A percentile compares a stretch with the other conserved stretches of the same genome.
These are phyloP conservation scores for Carettochelys insculpta DNA, from an alignment of 2,113 vertebrate genomes.

Conservation along the genomic window DNA sequence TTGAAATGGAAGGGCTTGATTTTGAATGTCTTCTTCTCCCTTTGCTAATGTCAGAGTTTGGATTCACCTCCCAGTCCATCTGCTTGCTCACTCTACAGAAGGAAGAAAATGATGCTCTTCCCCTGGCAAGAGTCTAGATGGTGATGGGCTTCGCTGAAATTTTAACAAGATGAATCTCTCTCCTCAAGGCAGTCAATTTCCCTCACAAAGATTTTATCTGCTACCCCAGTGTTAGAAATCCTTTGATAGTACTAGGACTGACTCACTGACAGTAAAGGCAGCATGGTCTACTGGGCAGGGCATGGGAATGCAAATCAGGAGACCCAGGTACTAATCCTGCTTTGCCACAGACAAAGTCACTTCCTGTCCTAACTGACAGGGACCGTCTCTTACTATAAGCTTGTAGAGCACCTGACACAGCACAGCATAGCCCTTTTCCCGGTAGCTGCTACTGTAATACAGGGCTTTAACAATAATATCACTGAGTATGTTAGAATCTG, in stretches of 20 bases:
- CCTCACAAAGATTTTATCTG: too few relatives aligned
- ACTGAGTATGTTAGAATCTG: slow-evolving; percentile 26
- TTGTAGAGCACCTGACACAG: too few relatives aligned
- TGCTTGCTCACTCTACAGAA: background rate
- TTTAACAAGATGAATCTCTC: background rate
- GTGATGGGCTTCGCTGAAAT: background rate
- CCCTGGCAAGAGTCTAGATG: too few relatives aligned
- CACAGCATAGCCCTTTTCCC: background rate
- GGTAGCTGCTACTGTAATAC: background rate
- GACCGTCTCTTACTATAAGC: background rate
- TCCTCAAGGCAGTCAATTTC: background rate
- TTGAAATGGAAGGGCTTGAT: background rate
- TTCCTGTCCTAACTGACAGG: background rate
- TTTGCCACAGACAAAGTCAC: background rate
- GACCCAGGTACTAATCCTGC: background rate
- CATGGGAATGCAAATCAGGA: background rate
- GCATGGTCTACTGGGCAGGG: background rate
- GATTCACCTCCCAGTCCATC: background rate
- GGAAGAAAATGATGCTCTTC: background rate
- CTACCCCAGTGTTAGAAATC: background rate
- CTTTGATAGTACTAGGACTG: background rate
- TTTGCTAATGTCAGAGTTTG: background rate
- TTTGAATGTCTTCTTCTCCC: background rate
- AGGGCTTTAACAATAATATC: background rate
- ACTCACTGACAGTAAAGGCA: background rate